Evolutionary conservation across 2,113 vertebrate species (phyloP), one percentile per base, ranked within the genome.

Genomic region (Bolborhynchus lineola): DNA sequence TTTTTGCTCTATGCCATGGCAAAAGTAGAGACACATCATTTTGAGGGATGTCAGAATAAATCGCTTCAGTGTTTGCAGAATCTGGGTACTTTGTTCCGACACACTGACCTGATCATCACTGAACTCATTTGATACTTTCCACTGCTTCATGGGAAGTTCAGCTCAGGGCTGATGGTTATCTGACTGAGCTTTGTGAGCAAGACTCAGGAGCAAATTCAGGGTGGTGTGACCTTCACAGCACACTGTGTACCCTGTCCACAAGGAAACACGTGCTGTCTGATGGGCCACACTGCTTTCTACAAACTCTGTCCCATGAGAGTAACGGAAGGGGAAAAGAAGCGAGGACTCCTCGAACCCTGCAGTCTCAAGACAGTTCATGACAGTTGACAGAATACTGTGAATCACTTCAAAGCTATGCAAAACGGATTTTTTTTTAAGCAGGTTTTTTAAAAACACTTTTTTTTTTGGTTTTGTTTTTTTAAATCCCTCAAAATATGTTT

Each of bases 301-400:
- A 63, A 47, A 42, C 3, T 8, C 11, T 41, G 13, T 46, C 18
- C 47, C 10, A 20, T 26, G 28, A 67, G 10, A 76, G 9, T 4
- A 39, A 76, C 41, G 13, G 35, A 55, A 74, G 46, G 7, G 6
- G 7, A 42, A 77, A 77, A 77, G 4, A 46, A 60, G 7, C 13
- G 47, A 46, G 33, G 29, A 53, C 6, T 75, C n/a, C 15, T 25
- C 0, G 0, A 59, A 44, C 8, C 6, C 37, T 92, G 52, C 11
- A 64, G 63, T 35, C 10, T 31, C 57, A 37, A 86, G 28, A 41
- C 6, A 49, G 53, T 47, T n/a, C n/a, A 28, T 0, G 0, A 16
- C 37, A 86, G 24, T 35, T n/a, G 47, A 55, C 18, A 69, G 25
- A 86, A 50, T 5, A 46, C 4, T 55, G 17, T 19, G 25, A 80